Evolutionary conservation across 2,888 invertebrate genomes (phyloP).

Genomic region (Oligia latruncula): DNA sequence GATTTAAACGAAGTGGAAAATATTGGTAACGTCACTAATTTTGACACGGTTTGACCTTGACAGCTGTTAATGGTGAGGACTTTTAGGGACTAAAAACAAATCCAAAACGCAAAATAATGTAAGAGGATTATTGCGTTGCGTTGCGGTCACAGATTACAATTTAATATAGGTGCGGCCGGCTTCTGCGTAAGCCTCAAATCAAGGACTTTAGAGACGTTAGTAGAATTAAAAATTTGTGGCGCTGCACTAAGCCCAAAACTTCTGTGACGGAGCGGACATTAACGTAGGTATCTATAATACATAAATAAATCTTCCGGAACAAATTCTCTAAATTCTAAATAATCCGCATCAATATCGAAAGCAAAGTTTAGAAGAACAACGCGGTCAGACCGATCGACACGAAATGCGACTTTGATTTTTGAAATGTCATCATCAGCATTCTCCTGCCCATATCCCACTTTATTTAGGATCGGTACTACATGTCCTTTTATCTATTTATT

Average conservation of each 20-base stretch:
- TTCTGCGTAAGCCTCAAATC: not conserved
- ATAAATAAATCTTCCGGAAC: not conserved
- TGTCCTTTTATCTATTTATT: not conserved
- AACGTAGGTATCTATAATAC: not conserved
- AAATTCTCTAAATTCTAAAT: not conserved
- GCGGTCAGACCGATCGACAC: not conserved
- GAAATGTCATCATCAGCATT: not conserved
- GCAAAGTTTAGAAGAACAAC: not conserved
- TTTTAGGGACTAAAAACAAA: too few relatives aligned
- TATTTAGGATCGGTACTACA: not conserved
- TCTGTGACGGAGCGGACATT: not conserved
- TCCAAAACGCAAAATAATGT: not conserved
- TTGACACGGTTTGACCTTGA: not conserved
- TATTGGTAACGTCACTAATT: not conserved
- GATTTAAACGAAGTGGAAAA: conserved; percentile 9
- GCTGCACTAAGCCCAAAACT: not conserved
- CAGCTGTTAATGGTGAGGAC: not conserved
- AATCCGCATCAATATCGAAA: not conserved
- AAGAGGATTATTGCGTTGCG: not conserved
- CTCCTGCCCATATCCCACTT: not conserved
- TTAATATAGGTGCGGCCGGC: not conserved
- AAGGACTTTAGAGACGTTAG: not conserved
- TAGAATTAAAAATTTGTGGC: not conserved
- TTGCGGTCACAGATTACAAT: too few relatives aligned
- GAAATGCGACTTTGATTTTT: not conserved